phyloP scores from a whole-genome alignment of 2,888 invertebrate genomes.

The Lasioglossum vierecki region DNA sequence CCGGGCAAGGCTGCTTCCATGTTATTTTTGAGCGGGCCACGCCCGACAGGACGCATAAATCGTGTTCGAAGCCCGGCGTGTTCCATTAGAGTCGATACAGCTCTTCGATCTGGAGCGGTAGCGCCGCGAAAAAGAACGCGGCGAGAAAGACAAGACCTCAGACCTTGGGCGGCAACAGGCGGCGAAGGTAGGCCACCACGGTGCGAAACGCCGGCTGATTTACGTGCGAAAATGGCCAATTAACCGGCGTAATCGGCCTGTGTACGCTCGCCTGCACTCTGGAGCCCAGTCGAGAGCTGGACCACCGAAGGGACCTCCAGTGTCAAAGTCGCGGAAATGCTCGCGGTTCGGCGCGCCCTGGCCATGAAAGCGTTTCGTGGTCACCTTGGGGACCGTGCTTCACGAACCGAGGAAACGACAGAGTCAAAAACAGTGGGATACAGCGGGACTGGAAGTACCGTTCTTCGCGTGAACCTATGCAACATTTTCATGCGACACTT shows the following conservation, averaged over 20 bases:
- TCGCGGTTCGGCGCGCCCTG: slow-evolving; percentile 13
- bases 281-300: background rate
- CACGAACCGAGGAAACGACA: slow-evolving; percentile 36
- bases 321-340: slow-evolving; percentile 62
- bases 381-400: slow-evolving; percentile 30
- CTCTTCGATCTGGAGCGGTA: slow-evolving; percentile 29
- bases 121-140: slow-evolving; percentile 50
- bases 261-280: background rate
- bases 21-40: slow-evolving; percentile 50
- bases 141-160: slow-evolving; percentile 27
- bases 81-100: slow-evolving; percentile 51
- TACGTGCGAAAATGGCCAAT: slow-evolving; percentile 77
- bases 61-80: slow-evolving; percentile 9
- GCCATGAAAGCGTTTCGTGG: slow-evolving; percentile 46
- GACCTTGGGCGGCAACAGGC: slow-evolving; percentile 72
- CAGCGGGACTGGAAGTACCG: background rate
- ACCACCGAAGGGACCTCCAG: slow-evolving; percentile 8
- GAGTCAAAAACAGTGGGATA: background rate
- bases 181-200: slow-evolving; percentile 68
- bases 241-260: slow-evolving; percentile 69
- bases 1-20: slow-evolving; percentile 51
- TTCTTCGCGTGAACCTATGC: background rate
- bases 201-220: slow-evolving; percentile 69
- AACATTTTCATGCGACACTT: background rate
- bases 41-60: slow-evolving; percentile 56